Conservation (phyloP, 2,797 vertebrate genomes). For the Danio jaintianensis region DNA sequence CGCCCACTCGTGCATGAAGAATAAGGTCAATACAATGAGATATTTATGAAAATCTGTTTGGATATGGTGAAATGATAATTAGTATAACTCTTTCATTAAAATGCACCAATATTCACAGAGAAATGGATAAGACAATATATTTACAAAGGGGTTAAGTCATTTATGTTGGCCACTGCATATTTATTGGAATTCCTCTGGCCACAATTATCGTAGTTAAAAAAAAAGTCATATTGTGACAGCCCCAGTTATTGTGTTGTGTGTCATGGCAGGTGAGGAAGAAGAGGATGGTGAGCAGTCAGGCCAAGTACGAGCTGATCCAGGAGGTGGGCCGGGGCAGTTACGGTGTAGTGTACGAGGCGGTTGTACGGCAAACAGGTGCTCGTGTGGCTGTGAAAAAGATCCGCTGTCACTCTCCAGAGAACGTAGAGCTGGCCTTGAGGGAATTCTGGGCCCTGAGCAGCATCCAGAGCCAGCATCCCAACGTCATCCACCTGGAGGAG, state of each 20-base stretch:
- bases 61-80: no score
- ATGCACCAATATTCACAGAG: no score
- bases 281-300: slow-evolving; percentile 99
- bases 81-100: no score
- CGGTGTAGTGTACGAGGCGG: slow-evolving; percentile 96
- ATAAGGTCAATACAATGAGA: no score
- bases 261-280: slow-evolving; percentile 77
- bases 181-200: no score
- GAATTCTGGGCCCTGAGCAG: slow-evolving; percentile 99
- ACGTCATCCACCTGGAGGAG: slow-evolving; percentile 97
- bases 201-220: no score
- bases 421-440: slow-evolving; percentile 94
- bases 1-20: no score
- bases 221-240: no score
- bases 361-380: slow-evolving; percentile 87
- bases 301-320: slow-evolving; percentile 98
- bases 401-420: slow-evolving; percentile 96
- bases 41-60: no score
- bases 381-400: slow-evolving; percentile 97
- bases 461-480: slow-evolving; percentile 97
- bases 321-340: slow-evolving; percentile 99
- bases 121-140: no score
- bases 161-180: no score
- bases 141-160: no score
- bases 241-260: neutral